Base-by-base conservation (phyloP, 2,113 vertebrate genomes). In the Anoplopoma fimbria region DNA sequence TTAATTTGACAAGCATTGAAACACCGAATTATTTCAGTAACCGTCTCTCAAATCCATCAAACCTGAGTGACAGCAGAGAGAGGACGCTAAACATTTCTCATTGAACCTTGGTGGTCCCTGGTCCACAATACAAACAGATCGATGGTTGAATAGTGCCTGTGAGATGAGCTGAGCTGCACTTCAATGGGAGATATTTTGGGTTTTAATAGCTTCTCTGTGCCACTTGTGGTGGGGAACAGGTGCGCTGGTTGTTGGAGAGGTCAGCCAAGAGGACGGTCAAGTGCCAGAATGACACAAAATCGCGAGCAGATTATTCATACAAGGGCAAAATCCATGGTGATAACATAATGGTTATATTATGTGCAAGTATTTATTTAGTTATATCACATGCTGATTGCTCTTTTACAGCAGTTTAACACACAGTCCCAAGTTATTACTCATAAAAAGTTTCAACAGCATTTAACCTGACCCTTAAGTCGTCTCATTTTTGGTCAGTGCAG, bases 141-240 rank as follows among this genome's bases (percentile, higher is more conserved):
- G 15, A 75, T 81, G 13, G 51, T 9, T 85, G 82, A 81, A 75
- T 55, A n/a, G 79, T 33, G 75, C 73, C 75, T 14, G 63, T 23
- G 81, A 86, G 78, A 70, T 84, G 81, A 88, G 84, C 75, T 84
- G 77, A 84, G 72, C 88, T 85, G 82, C 68, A 19, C 84, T 69
- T 77, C 86, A 88, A 73, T 77, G 76, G 70, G 31, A 68, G 89
- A 85, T 92, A 91, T 90, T 89, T 72, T 45, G 84, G 84, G 84
- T 91, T 91, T 89, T 86, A 89, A 88, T 87, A 78, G 89, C 86
- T 87, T 84, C 84, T 75, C 77, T 64, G 68, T n/a, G 14, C 25
- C 90, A 83, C 74, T 88, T 83, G 81, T 87, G 69, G n/a, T 6
- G 71, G 67, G 76, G 68, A 92, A 92, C 92, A 93, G 90, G 92